Conservation (phyloP, 2,113 vertebrate genomes). For the Campylomormyrus tamandua region DNA sequence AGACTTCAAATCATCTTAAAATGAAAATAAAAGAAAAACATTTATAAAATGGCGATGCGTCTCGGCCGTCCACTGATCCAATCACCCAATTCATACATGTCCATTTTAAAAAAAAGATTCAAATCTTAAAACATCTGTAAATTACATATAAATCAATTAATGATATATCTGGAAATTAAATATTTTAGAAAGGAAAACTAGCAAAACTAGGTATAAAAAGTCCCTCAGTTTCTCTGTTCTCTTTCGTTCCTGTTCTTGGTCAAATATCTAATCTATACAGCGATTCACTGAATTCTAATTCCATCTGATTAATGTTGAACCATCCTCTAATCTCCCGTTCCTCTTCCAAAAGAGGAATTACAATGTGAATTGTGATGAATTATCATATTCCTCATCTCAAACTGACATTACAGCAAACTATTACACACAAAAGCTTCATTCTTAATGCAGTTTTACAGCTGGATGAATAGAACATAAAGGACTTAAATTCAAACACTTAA, state of each 20-base stretch:
- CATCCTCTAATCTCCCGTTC: background rate
- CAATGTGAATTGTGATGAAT: background rate
- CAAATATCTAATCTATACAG: background rate
- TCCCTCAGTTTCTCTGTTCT: background rate
- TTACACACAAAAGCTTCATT: background rate
- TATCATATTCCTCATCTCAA: background rate
- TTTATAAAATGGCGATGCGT: background rate
- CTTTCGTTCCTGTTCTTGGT: background rate
- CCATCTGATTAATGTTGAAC: slow-evolving; percentile 3
- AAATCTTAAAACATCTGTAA: background rate
- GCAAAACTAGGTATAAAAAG: background rate
- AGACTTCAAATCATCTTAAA: background rate
- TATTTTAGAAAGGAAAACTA: background rate
- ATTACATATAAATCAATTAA: background rate
- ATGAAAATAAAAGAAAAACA: background rate
- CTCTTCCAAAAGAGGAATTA: background rate
- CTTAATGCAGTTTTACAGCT: background rate
- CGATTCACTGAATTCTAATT: background rate
- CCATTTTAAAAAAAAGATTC: background rate
- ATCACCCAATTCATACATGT: background rate
- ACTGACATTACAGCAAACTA: background rate
- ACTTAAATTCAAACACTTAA: background rate
- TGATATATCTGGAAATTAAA: background rate
- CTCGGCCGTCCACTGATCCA: background rate
- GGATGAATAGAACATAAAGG: background rate